These are phyloP conservation scores for Equus quagga DNA, from an alignment of 2,113 vertebrate species.

Conservation along the genomic window DNA sequence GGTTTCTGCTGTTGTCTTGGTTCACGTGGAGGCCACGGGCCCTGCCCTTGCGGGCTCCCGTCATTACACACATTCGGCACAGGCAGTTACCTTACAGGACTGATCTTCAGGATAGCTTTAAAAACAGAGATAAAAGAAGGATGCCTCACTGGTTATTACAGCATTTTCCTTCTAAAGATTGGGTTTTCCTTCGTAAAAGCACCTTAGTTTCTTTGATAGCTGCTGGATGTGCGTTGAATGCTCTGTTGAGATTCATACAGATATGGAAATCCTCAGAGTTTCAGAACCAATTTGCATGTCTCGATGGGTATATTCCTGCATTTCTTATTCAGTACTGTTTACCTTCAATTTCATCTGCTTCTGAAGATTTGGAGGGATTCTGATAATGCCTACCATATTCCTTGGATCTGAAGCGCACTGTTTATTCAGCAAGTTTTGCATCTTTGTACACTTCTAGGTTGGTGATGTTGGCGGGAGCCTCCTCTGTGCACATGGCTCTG, in stretches of 20 bases:
- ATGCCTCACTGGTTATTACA: neutral
- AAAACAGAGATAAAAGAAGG: neutral
- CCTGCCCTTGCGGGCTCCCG: neutral
- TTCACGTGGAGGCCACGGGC: neutral
- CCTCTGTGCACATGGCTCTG: rapidly evolving
- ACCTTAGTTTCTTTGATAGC: neutral
- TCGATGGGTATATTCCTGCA: neutral
- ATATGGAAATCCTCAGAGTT: neutral
- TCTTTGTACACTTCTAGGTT: rapidly evolving
- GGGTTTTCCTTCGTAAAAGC: slow-evolving; percentile 21
- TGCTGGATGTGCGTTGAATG: neutral
- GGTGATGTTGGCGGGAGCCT: neutral
- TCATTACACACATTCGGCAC: neutral
- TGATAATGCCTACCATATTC: neutral
- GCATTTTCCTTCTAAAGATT: neutral
- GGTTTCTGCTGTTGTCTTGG: neutral
- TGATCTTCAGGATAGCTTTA: neutral
- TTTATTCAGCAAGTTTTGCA: rapidly evolving
- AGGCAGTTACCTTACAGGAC: neutral
- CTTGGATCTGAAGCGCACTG: neutral
- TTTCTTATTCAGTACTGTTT: slow-evolving; percentile 6
- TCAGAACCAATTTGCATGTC: slow-evolving; percentile 7
- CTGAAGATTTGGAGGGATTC: neutral
- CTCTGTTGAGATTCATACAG: neutral
- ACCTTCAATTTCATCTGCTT: neutral